Base-by-base conservation (phyloP, 2,113 vertebrate genomes). In the Syngnathus typhle region DNA sequence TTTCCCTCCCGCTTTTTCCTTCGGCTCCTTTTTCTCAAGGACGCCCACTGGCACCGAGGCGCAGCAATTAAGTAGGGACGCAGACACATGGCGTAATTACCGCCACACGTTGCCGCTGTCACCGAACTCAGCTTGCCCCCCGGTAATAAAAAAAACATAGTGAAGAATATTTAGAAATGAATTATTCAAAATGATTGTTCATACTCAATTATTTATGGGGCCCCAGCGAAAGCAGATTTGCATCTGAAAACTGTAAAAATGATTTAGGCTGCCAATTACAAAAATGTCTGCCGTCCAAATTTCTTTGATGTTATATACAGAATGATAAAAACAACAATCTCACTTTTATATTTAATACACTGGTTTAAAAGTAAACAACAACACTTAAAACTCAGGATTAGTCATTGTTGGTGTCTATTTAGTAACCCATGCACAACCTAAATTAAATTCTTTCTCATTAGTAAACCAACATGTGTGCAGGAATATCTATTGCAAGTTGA, bases 131-230 rank as follows among this genome's bases (percentile, higher is more conserved):
- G 84, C 82, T 84, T 85, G 87, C 88, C 89, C 84, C 82, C 78
- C 79, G 87, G 89, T 88, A 82, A 87, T 89, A 86, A 88, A 86
- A 79, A 88, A 84, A 88, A 89, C 77, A 83, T 83, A 82, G 83
- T 81, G 85, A 90, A 88, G 85, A 89, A 91, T 89, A 90, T 90
- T 89, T 89, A 86, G 87, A 89, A 88, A 91, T 91, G 79, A 90
- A 90, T 90, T 85, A 91, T 90, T 90, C 86, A 91, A 86, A 88
- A 82, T 91, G 87, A 91, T 89, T 90, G 88, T 90, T 90, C 69
- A 79, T 78, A 81, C 83, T 90, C 82, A 89, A 91, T 90, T 90
- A 91, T 91, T 91, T 84, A 87, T 90, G 86, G 84, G 62, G 80
- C 77, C 75, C 83, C 23, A 47, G 81, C 67, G 63, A 84, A 87